phyloP scores from a whole-genome alignment of 2,113 vertebrate species.

The Larimichthys crocea region DNA sequence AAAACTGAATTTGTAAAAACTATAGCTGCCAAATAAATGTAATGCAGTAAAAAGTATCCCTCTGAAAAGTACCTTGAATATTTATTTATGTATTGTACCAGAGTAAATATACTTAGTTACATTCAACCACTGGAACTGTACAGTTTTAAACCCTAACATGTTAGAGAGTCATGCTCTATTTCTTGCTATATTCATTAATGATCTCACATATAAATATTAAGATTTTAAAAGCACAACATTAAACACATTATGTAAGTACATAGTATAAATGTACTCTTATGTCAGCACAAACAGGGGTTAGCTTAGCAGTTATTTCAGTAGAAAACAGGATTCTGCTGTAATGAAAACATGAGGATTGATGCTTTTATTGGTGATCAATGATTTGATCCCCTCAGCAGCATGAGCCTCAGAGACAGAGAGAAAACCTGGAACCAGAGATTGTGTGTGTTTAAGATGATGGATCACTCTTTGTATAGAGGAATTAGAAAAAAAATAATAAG shows the following conservation, averaged over 20 bases:
- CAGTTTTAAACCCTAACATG: background rate
- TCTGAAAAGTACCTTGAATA: too few relatives aligned
- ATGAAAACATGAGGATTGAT: background rate
- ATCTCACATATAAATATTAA: too few relatives aligned
- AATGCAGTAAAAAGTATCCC: too few relatives aligned
- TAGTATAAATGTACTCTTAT: background rate
- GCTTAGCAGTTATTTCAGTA: background rate
- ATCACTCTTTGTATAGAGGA: background rate
- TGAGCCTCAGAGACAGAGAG: slow-evolving; percentile 2
- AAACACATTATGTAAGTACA: background rate
- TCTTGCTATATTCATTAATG: background rate
- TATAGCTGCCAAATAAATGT: too few relatives aligned
- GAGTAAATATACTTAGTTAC: background rate
- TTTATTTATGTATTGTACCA: too few relatives aligned
- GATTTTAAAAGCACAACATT: background rate
- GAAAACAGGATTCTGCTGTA: background rate
- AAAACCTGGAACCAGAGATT: slow-evolving; percentile 16
- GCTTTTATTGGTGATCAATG: background rate
- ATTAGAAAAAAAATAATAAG: too few relatives aligned
- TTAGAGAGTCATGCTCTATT: background rate
- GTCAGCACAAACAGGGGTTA: background rate
- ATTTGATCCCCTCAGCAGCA: background rate
- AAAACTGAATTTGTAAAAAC: too few relatives aligned
- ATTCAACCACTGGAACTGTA: background rate
- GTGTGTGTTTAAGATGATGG: background rate